Conservation (phyloP, 2,888 invertebrate species). For the Harpagoxenus sublaevis region DNA sequence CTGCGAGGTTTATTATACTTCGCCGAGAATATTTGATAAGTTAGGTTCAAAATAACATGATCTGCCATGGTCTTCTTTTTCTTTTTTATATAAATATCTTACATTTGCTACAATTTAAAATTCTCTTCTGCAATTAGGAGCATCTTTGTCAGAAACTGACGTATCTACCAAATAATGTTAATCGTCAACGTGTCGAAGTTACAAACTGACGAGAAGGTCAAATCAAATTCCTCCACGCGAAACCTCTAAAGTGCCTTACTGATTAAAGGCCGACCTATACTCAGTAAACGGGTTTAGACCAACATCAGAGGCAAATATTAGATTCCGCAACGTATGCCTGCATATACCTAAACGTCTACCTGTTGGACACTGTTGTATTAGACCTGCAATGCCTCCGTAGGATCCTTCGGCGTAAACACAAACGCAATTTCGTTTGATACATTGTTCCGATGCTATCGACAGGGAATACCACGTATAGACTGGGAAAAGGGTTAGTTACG, state of each 20-base stretch:
- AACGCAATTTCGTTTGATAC: conserved; percentile 51
- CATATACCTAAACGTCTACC: conserved; percentile 52
- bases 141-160: neutral
- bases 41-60: neutral
- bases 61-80: neutral
- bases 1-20: neutral
- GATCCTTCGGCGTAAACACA: conserved; percentile 37
- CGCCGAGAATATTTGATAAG: neutral
- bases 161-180: neutral
- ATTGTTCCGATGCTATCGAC: neutral
- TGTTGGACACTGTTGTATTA: conserved; percentile 62
- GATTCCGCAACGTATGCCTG: neutral
- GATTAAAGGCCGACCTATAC: conserved; percentile 19
- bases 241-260: conserved; percentile 14
- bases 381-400: neutral
- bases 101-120: too few relatives aligned
- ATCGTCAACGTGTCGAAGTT: neutral
- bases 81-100: neutral
- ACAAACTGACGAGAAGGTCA: neutral
- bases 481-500: neutral
- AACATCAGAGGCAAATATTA: conserved; percentile 35
- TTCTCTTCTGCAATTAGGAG: neutral
- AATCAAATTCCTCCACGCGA: conserved; percentile 14
- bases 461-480: neutral
- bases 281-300: conserved; percentile 11